Evolutionary conservation across 30 jellyfish, hydroid and myxozoan species (phyloP), one percentile per base, ranked within the genome.

Genomic region (Nemopilema nomurai): DNA sequence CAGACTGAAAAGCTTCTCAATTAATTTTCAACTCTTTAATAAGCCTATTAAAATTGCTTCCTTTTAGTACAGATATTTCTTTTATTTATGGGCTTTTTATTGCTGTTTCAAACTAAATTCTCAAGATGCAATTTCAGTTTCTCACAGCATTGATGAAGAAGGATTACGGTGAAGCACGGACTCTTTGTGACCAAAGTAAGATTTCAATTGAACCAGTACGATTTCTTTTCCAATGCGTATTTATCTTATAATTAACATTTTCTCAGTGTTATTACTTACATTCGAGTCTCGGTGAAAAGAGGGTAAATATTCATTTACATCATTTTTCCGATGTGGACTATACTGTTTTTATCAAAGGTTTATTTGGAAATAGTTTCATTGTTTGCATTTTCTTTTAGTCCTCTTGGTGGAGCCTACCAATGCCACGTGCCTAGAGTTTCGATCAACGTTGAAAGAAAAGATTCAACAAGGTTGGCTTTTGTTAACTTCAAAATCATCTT

Each of bases 371-470:
- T n/a, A n/a, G n/a, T 32, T 23, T 23, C 76, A 67, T 20, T 18
- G n/a, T 67, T 19, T 67, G 33, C 19, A 29, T 1, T 29, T 24
- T 33, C 51, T 90, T 50, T 70, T 71, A 90, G 97, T 90, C 28
- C 68, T 90, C 25, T 73, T 21, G 17, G 64, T 90, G 63, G 97
- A 90, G 69, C 97, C 97, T 8, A 49, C 69, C 75, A 90, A 90
- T 62, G 49, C 84, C 25, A 90, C 93, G 8, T 90, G 97, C 71
- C 86, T 73, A 9, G 97, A 90, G 51, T 90, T 90, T 67, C 64
- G 83, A 76, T 41, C 68, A 76, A 90, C 86, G 13, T 49, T 90
- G 6, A 50, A 67, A 70, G 87, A 73, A 62, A 82, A 53, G 63
- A 18, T 82, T 19, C 32, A 82, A 9, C 91, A 69, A 68, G 91